phyloP scores from a whole-genome alignment of 23 tunicate genomes.

The Aplidium turbinatum region DNA sequence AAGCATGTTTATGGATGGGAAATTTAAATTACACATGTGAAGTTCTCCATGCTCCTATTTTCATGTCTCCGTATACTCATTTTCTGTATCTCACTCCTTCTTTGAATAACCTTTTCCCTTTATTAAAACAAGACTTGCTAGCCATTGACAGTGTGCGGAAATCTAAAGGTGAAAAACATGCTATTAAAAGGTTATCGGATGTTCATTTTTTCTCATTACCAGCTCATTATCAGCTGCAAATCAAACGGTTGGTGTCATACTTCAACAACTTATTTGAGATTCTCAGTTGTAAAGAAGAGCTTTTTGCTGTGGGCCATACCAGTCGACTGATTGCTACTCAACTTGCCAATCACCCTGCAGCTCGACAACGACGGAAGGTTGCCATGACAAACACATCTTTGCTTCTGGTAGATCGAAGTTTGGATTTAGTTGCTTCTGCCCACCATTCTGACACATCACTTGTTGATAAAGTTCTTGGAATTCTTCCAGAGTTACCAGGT shows the following conservation, averaged over 20 bases:
- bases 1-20: slow-evolving; percentile 53
- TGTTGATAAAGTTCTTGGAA: slow-evolving; percentile 41
- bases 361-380: slow-evolving; percentile 32
- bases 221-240: slow-evolving; percentile 27
- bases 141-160: slow-evolving; percentile 35
- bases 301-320: slow-evolving; percentile 56
- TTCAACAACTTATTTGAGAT: slow-evolving; percentile 40
- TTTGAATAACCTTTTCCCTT: slow-evolving; percentile 41
- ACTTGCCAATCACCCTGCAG: slow-evolving; percentile 38
- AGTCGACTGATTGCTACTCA: slow-evolving; percentile 44
- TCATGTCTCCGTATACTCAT: slow-evolving; percentile 32
- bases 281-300: slow-evolving; percentile 56
- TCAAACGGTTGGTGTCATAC: slow-evolving; percentile 29
- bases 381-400: slow-evolving; percentile 26
- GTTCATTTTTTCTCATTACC: slow-evolving; percentile 71
- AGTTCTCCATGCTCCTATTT: slow-evolving; percentile 52
- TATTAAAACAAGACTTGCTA: slow-evolving; percentile 34
- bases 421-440: slow-evolving; percentile 24
- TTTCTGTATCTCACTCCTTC: slow-evolving; percentile 44
- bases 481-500: slow-evolving; percentile 53
- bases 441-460: slow-evolving; percentile 39
- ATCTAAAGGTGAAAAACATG: slow-evolving; percentile 38
- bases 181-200: slow-evolving; percentile 32
- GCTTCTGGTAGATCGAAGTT: slow-evolving; percentile 43
- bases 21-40: slow-evolving; percentile 36